These are phyloP conservation scores for Silvanus unidentatus DNA, from an alignment of 2,888 invertebrate species.

Conservation along the genomic window DNA sequence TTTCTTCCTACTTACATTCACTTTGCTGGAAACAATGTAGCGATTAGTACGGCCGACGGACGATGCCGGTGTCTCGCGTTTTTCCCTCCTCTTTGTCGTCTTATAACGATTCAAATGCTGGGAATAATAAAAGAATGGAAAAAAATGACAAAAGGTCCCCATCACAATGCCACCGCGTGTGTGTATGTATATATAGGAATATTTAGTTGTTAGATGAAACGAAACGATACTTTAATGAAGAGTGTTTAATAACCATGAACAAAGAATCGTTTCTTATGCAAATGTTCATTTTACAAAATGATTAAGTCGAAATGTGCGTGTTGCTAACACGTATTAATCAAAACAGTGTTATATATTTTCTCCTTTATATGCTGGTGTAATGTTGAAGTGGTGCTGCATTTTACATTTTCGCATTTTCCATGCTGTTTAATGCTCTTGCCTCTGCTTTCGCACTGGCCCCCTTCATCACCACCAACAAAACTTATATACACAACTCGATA, in stretches of 20 bases:
- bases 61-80: constrained; percentile 4
- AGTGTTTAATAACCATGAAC: constrained; percentile 38
- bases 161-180: neutral
- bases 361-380: neutral
- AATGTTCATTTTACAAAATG: constrained; percentile 42
- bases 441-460: neutral
- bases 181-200: too few relatives aligned
- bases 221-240: constrained; percentile 23
- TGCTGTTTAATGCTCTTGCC: constrained; percentile 2
- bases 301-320: constrained; percentile 46
- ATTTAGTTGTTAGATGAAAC: constrained; percentile 13
- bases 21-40: too few relatives aligned
- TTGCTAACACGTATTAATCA: constrained; percentile 45
- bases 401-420: constrained; percentile 24
- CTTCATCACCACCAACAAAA: neutral
- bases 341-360: constrained; percentile 26
- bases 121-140: too few relatives aligned
- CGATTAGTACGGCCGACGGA: neutral
- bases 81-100: neutral
- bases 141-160: too few relatives aligned
- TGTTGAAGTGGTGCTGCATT: constrained; percentile 16
- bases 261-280: constrained; percentile 41
- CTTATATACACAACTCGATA: constrained; percentile 26
- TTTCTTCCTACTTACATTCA: neutral
- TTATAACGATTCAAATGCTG: too few relatives aligned